phyloP scores from a whole-genome alignment of 2,113 vertebrate species.

The Pavo muticus region DNA sequence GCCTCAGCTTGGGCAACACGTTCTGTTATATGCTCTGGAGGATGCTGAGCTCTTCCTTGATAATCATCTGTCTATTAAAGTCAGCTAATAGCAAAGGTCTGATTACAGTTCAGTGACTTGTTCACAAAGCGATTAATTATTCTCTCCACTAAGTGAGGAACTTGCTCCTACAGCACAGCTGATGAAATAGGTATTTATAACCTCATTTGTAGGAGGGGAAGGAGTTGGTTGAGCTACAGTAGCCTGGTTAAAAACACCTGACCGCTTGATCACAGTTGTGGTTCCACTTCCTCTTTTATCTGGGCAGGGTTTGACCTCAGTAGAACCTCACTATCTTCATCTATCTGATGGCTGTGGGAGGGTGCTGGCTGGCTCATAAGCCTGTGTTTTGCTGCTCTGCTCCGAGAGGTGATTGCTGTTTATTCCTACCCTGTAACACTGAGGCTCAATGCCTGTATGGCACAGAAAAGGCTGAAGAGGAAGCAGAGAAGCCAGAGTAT shows the following conservation, averaged over 20 bases:
- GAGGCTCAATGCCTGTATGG: rapidly evolving
- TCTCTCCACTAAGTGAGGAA: background rate
- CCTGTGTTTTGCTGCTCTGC: background rate
- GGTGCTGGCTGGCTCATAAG: background rate
- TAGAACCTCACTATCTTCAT: background rate
- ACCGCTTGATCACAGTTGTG: background rate
- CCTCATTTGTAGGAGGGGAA: background rate
- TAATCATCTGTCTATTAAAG: background rate
- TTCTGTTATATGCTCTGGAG: background rate
- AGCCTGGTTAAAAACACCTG: background rate
- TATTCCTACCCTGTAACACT: background rate
- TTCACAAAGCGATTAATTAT: background rate
- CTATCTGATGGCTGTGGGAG: background rate
- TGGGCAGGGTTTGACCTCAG: background rate
- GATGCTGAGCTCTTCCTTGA: background rate
- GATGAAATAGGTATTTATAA: background rate
- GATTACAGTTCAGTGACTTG: background rate
- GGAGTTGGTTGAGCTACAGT: background rate
- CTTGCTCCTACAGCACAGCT: background rate
- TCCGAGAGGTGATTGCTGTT: background rate
- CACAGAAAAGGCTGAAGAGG: background rate
- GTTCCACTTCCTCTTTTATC: background rate
- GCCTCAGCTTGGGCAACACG: background rate
- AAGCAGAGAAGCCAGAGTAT: background rate
- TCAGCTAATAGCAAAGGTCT: background rate